Conservation (phyloP, 2,888 invertebrate genomes). For the Rhaphigaster nebulosa region DNA sequence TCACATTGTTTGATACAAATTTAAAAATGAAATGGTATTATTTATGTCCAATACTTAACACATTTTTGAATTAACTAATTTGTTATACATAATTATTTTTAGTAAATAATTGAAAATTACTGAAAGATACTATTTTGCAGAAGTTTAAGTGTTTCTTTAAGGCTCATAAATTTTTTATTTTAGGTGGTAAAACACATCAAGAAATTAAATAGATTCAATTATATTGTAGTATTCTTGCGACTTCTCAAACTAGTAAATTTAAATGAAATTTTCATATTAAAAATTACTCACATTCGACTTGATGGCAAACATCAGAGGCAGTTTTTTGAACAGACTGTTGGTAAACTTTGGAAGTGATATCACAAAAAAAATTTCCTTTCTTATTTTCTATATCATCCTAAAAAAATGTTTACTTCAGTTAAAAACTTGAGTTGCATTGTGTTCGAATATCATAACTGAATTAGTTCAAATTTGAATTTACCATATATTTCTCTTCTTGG, state of each 20-base stretch:
- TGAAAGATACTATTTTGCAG: background rate
- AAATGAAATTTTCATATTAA: background rate
- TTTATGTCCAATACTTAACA: background rate
- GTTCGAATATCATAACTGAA: background rate
- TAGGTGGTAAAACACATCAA: background rate
- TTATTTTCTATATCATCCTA: conserved; percentile 51
- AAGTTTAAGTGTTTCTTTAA: background rate
- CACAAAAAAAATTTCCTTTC: conserved; percentile 40
- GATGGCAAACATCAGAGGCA: conserved; percentile 22
- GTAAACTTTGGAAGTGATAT: conserved; percentile 24
- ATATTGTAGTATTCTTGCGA: background rate
- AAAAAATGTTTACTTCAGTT: conserved; percentile 10
- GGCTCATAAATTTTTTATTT: background rate
- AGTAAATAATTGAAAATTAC: background rate
- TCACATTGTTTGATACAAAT: background rate
- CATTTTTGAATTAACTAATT: background rate
- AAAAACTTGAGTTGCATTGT: background rate
- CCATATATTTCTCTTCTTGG: conserved; percentile 33
- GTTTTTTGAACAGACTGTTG: conserved; percentile 20
- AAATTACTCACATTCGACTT: conserved; percentile 38
- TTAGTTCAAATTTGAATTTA: conserved; percentile 18
- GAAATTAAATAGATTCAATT: background rate
- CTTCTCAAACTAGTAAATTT: background rate
- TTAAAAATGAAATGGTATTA: background rate
- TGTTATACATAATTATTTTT: background rate